These are phyloP conservation scores for Amniataba percoides DNA, from an alignment of 2,797 vertebrate genomes.

Conservation along the genomic window DNA sequence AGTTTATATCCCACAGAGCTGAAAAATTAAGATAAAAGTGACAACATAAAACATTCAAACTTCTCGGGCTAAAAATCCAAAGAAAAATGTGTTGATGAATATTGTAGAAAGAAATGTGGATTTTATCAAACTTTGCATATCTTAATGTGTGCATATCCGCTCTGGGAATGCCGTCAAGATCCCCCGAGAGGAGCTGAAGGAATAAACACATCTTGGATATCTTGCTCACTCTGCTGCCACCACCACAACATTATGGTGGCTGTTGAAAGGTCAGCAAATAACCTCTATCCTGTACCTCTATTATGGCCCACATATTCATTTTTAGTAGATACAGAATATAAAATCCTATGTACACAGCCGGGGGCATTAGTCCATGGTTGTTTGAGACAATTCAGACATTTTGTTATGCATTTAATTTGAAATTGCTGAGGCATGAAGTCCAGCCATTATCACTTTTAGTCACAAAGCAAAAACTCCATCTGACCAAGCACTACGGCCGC, in stretches of 20 bases:
- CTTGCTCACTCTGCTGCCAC: constrained; percentile 7
- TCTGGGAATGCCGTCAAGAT: background rate
- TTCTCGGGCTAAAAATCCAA: no score
- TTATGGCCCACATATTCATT: constrained; percentile 22
- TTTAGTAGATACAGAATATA: constrained; percentile 23
- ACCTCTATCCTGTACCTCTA: constrained; percentile 2
- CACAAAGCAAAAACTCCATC: constrained; percentile 52
- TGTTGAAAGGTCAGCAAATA: constrained; percentile 34
- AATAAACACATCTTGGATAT: constrained; percentile 1
- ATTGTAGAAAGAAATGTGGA: background rate
- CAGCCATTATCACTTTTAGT: constrained; percentile 56
- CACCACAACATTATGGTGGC: background rate
- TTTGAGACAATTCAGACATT: constrained; percentile 54
- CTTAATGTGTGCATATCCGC: background rate
- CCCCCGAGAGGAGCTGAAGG: background rate
- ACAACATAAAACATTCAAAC: background rate
- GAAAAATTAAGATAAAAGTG: background rate
- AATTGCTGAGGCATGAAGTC: constrained; percentile 60
- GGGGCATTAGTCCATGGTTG: constrained; percentile 20
- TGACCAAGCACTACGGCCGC: constrained; percentile 44
- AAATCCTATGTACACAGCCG: constrained; percentile 22
- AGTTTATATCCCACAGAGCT: background rate
- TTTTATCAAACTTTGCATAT: background rate
- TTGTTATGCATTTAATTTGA: constrained; percentile 53
- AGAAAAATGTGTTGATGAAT: background rate